phyloP scores from a whole-genome alignment of 92 coral and sea anemone species.

The Metridium senile region DNA sequence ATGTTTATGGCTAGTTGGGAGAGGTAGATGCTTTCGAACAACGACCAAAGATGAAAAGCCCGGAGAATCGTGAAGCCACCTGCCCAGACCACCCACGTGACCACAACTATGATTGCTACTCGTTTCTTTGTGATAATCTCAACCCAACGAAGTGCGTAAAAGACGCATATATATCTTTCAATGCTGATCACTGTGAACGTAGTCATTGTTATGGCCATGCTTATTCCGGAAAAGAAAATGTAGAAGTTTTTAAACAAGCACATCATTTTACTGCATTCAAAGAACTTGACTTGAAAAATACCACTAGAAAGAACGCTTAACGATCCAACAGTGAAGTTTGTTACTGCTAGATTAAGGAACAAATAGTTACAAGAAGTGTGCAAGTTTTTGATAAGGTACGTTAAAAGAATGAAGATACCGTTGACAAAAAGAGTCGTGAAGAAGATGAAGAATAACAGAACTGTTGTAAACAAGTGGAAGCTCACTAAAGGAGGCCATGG shows the following conservation, averaged over 20 bases:
- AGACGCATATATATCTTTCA: constrained; percentile 22
- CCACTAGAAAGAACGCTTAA: background rate
- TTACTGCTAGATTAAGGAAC: constrained; percentile 6
- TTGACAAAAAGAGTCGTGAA: background rate
- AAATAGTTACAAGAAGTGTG: constrained; percentile 5
- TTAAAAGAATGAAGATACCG: background rate
- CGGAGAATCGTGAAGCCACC: background rate
- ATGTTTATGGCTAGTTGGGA: background rate
- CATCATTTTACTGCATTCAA: background rate
- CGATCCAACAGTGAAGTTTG: constrained; percentile 2
- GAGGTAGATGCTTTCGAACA: constrained; percentile 5
- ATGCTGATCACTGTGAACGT: constrained; percentile 15
- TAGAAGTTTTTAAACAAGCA: constrained; percentile 8
- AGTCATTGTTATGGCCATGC: constrained; percentile 24
- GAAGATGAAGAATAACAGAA: background rate
- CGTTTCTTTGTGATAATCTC: constrained; percentile 15
- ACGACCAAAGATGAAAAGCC: background rate
- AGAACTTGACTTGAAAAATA: background rate
- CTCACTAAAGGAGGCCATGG: background rate
- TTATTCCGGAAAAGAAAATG: background rate
- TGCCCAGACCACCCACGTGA: background rate
- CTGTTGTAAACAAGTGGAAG: background rate
- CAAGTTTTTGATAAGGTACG: background rate
- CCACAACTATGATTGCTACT: background rate
- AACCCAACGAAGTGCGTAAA: constrained; percentile 25